Base-by-base conservation (phyloP, 1,140 invertebrate genomes). In the Agraylea sexmaculata region DNA sequence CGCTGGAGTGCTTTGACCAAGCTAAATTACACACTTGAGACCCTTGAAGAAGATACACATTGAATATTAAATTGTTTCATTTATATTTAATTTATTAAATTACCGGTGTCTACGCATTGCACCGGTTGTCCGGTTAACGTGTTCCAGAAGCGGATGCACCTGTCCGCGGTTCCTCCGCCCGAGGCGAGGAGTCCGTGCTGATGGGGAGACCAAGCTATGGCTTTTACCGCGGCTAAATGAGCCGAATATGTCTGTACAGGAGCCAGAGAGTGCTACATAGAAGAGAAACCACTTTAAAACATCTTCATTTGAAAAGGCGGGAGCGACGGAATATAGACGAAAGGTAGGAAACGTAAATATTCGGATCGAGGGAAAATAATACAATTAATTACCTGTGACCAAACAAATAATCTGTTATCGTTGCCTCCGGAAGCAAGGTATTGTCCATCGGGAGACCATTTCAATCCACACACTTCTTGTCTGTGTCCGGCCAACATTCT, bases 391-490 rank as follows among this genome's bases (percentile, higher is more conserved):
- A 66, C 64, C 62, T 71, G 70, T 60, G 94, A 96, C 96, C 96
- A 99, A 1, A 99, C 92, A 61, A 94, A 92, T 4, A 99, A 67
- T 48, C 93, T 83, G 68, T 99, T 99, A 63, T 99, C 96, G 65
- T 99, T 99, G 20, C 96, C 96, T 28, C 96, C 95, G 4, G 92
- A 97, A 1, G 96, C 96, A 20, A 99, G 67, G 60, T 94, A 92
- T 59, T 97, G 91, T 53, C 94, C 93, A 62, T 99, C 95, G 1
- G 95, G 95, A 10, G 95, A 99, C 96, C 95, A 99, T 64, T 99
- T 99, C 2, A 99, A 62, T 1, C 96, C 96, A 68, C 96, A 99
- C 8, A 91, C 91, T 69, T 99, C 96, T 68, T 99, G 96, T 37
- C 91, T 68, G 62, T 99, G 96, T 0, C 91, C 90, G 11, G 80